Conservation (phyloP, 2,888 invertebrate species). For the Sycophila texana region DNA sequence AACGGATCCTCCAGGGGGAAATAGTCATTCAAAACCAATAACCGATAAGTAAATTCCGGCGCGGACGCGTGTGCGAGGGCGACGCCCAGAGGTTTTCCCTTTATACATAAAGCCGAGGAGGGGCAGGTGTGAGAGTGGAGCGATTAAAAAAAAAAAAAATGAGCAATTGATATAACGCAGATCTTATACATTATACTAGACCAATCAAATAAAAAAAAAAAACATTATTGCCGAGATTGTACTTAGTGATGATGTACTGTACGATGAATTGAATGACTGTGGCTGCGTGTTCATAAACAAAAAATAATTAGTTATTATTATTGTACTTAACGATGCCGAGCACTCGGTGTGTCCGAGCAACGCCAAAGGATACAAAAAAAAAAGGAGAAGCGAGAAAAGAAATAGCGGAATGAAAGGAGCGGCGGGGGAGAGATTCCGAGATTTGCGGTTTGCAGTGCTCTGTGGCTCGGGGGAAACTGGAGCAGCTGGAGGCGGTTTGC, state of each 20-base stretch:
- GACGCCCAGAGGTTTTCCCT: constrained; percentile 26
- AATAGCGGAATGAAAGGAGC: too few relatives aligned
- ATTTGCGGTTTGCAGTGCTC: constrained; percentile 42
- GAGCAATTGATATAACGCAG: constrained; percentile 52
- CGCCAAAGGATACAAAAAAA: constrained; percentile 46
- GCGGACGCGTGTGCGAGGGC: constrained; percentile 27
- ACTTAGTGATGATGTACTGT: constrained; percentile 55
- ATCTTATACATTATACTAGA: constrained; percentile 59
- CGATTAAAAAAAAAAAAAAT: constrained; percentile 38
- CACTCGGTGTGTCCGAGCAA: constrained; percentile 59
- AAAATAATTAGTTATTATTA: constrained; percentile 56
- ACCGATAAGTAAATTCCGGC: constrained; percentile 44
- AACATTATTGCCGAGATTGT: constrained; percentile 49
- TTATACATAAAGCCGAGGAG: constrained; percentile 21
- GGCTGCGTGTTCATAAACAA: constrained; percentile 72
- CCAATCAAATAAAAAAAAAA: constrained; percentile 62
- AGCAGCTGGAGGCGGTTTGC: constrained; percentile 30
- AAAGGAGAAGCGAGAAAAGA: too few relatives aligned
- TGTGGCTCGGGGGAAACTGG: constrained; percentile 28
- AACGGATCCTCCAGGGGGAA: constrained; percentile 72
- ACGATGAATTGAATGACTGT: constrained; percentile 66
- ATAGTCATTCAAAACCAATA: constrained; percentile 64
- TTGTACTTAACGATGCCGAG: constrained; percentile 59
- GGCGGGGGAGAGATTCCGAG: constrained; percentile 16
- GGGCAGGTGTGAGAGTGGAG: constrained; percentile 27